phyloP scores from a whole-genome alignment of 2,113 vertebrate species.

The Peromyscus maniculatus region DNA sequence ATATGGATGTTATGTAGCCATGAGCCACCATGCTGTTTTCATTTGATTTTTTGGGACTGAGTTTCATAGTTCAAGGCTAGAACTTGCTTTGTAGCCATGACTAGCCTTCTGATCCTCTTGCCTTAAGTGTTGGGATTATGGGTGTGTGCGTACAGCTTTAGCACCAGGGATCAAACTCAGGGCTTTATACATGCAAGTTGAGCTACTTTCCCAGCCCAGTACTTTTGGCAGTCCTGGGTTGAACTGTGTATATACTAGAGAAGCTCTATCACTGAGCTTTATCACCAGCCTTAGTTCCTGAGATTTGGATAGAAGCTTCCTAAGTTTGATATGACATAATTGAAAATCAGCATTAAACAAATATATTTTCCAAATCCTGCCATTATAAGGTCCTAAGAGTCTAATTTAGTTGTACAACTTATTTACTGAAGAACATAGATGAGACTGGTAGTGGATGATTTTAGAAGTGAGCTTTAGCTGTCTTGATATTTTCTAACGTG shows the following conservation, averaged over 20 bases:
- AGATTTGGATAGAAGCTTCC: background rate
- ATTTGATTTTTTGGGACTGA: no score
- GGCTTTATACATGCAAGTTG: background rate
- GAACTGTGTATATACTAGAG: background rate
- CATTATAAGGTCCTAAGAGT: background rate
- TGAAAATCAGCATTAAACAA: slow-evolving; percentile 2
- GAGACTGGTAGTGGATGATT: background rate
- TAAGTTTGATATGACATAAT: background rate
- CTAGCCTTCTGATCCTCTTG: background rate
- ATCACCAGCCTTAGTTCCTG: background rate
- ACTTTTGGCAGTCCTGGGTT: background rate
- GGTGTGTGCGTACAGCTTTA: no score
- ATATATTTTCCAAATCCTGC: slow-evolving; percentile 1
- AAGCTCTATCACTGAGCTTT: background rate
- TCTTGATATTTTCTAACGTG: background rate
- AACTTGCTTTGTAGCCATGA: background rate
- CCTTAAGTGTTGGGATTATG: background rate
- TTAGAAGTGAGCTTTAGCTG: slow-evolving; percentile 41
- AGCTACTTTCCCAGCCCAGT: no score
- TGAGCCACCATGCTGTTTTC: background rate
- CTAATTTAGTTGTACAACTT: background rate
- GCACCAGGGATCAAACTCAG: background rate
- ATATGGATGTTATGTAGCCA: background rate
- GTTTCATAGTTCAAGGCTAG: background rate
- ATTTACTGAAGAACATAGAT: slow-evolving; percentile 9